Evolutionary conservation across 1,140 invertebrate species (phyloP).

Genomic region (Euschistus heros): DNA sequence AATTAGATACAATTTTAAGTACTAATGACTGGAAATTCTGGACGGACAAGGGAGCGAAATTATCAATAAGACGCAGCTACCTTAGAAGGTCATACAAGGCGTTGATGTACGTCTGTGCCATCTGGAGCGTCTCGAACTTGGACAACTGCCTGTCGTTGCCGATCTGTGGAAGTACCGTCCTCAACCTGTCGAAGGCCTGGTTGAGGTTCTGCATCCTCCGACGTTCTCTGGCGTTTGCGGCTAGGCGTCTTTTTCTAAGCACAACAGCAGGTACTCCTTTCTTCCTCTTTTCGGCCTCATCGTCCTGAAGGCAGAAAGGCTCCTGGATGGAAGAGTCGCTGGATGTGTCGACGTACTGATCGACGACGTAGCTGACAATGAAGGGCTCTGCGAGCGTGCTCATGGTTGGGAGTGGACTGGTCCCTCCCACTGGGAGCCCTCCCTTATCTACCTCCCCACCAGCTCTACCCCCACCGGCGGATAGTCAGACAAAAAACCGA

Average conservation of each 20-base stretch:
- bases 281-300: constrained; percentile 17
- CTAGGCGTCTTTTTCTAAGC: constrained; percentile 69
- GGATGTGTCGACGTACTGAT: not conserved
- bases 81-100: constrained; percentile 76
- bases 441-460: not conserved
- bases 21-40: not conserved
- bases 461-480: not conserved
- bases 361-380: not conserved
- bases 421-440: no score
- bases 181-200: constrained; percentile 81
- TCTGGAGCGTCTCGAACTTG: constrained; percentile 94
- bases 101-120: constrained; percentile 92
- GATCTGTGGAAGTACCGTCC: constrained; percentile 78
- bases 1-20: no score
- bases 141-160: constrained; percentile 86
- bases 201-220: constrained; percentile 91
- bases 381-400: not conserved
- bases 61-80: constrained; percentile 29
- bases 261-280: constrained; percentile 63
- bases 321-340: not conserved
- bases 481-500: no score
- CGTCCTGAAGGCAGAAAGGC: not conserved
- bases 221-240: constrained; percentile 85
- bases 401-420: not conserved
- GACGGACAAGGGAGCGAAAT: not conserved